phyloP scores from a whole-genome alignment of 2,113 vertebrate species.

The Onychostoma macrolepis region DNA sequence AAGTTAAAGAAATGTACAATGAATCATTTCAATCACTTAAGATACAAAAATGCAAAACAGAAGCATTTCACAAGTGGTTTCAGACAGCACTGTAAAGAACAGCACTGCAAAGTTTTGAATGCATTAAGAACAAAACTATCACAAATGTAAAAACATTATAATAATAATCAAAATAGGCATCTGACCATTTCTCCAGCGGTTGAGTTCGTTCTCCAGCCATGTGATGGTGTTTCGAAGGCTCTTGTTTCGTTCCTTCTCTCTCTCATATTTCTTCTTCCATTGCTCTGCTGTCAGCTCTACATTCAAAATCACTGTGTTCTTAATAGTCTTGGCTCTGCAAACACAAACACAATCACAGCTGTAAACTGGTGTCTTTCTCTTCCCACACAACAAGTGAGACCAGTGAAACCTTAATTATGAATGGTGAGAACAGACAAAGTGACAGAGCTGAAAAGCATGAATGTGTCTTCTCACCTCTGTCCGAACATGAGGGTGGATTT shows the following conservation, averaged over 20 bases:
- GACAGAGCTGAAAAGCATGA: background rate
- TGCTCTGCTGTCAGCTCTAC: conserved; percentile 96
- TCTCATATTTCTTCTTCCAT: conserved; percentile 98
- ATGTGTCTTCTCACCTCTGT: conserved; percentile 80
- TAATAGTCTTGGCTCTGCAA: conserved; percentile 96
- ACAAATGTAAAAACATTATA: background rate
- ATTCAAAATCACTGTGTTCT: conserved; percentile 96
- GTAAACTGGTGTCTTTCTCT: background rate
- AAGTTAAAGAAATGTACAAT: background rate
- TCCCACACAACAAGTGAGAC: background rate
- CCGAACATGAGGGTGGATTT: conserved; percentile 96
- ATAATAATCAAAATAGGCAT: background rate
- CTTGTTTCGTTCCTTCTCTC: conserved; percentile 94
- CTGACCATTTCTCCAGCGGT: conserved; percentile 94
- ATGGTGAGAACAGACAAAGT: background rate
- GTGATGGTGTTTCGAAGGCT: conserved; percentile 90
- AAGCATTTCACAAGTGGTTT: background rate
- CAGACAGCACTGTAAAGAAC: background rate
- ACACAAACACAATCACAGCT: conserved; percentile 10
- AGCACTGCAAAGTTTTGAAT: background rate
- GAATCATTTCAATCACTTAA: background rate
- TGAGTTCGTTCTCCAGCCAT: conserved; percentile 97
- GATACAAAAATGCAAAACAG: background rate
- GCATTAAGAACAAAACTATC: background rate
- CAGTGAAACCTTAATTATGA: background rate